Evolutionary conservation across 1,140 invertebrate genomes (phyloP), one percentile per base, ranked within the genome.

Genomic region (Solenopsis fugax): DNA sequence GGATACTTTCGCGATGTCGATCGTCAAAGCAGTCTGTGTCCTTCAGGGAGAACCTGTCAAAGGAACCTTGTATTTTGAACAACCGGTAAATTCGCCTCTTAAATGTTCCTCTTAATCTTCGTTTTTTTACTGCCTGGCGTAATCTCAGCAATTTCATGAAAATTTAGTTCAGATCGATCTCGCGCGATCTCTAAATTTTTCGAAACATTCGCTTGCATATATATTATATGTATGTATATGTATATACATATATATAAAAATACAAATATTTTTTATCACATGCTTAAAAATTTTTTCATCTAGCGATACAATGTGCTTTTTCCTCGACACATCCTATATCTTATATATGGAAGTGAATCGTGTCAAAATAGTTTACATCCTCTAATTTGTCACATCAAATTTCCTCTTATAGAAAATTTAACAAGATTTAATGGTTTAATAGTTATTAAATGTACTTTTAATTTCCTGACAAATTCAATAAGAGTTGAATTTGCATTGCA

Each of bases 11-110:
- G 10, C 24, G 64, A 85, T n/a, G n/a, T 54, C 75, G 92, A 94
- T 95, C 48, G 82, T 93, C 24, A 98, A 98, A 96, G 98, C 98
- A 78, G 98, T 98, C 37, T 98, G 98, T 94, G 98, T 98, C 90
- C 95, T 98, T 75, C 97, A 97, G 80, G 98, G 98, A 18, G 98
- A 98, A 93, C 97, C 98, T 60, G 12, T 85, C 13, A 97, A 97
- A 87, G 98, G 98, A 87, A 98, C 97, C 5, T 94, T 98, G 84
- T 96, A 95, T 92, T 98, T 98, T 92, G 96, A 97, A 62, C 98
- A 98, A 95, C 94, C 96, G 94, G 97, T 98, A 96, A 96, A 93
- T 93, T 9, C n/a, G n/a, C n/a, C 6, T 24, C 1, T 80, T 37
- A 37, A 34, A 18, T 45, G 4, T 6, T 52, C 1, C 67, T 37